Conservation (phyloP, 2,888 invertebrate genomes). For the Melieria omissa region DNA sequence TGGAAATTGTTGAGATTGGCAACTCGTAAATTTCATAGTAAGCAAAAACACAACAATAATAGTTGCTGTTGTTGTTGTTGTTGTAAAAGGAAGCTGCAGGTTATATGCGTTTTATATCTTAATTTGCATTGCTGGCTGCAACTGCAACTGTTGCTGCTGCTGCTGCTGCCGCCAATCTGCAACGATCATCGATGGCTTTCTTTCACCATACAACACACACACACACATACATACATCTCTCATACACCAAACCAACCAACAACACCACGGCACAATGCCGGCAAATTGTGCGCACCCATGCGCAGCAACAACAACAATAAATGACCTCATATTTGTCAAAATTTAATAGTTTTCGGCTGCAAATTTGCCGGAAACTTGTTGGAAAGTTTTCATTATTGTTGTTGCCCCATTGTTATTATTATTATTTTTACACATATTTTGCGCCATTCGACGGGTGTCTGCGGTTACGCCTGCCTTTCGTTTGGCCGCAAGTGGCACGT, state of each 20-base stretch:
- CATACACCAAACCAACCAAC: background rate
- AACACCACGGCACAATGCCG: no score
- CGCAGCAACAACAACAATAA: slow-evolving; percentile 47
- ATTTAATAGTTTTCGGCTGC: slow-evolving; percentile 40
- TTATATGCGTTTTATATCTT: slow-evolving; percentile 47
- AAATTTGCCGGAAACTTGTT: slow-evolving; percentile 35
- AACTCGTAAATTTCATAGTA: slow-evolving; percentile 26
- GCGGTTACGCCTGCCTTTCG: slow-evolving; percentile 21
- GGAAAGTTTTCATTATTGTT: slow-evolving; percentile 29
- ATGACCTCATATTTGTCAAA: slow-evolving; percentile 60
- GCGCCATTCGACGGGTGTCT: no score
- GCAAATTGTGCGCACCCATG: slow-evolving; percentile 35
- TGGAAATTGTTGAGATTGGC: slow-evolving; percentile 20
- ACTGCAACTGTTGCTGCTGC: background rate
- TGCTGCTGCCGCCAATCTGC: no score
- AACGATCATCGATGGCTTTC: no score
- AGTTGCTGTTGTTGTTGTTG: background rate
- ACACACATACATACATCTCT: slow-evolving; percentile 37
- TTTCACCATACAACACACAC: background rate
- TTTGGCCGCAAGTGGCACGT: slow-evolving; percentile 1
- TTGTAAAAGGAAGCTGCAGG: slow-evolving; percentile 34
- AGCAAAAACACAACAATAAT: no score
- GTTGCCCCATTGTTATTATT: slow-evolving; percentile 19
- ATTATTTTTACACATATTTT: slow-evolving; percentile 1
- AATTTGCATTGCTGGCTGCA: slow-evolving; percentile 50